These are phyloP conservation scores for Beroe forskalii DNA, from an alignment of 37 sponge, comb jelly and placozoan genomes.

Conservation along the genomic window DNA sequence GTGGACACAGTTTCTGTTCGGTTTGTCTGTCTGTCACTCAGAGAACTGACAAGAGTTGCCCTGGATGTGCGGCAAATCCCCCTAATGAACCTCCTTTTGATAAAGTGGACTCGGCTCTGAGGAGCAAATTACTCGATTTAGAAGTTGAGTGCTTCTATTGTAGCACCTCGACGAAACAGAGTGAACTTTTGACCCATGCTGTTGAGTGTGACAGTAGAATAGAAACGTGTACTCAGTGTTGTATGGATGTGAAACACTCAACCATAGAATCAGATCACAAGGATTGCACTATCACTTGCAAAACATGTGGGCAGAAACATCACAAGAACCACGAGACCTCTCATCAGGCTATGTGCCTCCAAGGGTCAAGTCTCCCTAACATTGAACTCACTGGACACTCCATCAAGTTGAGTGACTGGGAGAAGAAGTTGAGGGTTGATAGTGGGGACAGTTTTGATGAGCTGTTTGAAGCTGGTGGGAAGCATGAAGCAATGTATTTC, in stretches of 20 bases:
- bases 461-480: constrained; percentile 11
- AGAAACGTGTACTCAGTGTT: neutral
- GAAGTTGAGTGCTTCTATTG: constrained; percentile 51
- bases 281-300: constrained; percentile 12
- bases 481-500: neutral
- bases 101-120: neutral
- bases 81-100: constrained; percentile 25
- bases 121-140: neutral
- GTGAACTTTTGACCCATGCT: constrained; percentile 6
- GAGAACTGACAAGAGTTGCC: constrained; percentile 55
- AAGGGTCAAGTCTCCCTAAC: neutral
- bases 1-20: constrained; percentile 29
- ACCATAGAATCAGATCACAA: constrained; percentile 30
- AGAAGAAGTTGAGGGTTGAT: constrained; percentile 53
- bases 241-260: constrained; percentile 1
- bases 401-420: neutral
- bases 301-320: constrained; percentile 2
- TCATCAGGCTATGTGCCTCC: constrained; percentile 43
- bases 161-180: neutral
- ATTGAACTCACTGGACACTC: constrained; percentile 18
- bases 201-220: neutral
- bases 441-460: constrained; percentile 40
- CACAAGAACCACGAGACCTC: neutral
- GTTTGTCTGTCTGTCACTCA: constrained; percentile 59
- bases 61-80: neutral